These are phyloP conservation scores for Enteromius paludinosus DNA, from an alignment of 2,797 vertebrate genomes.

Conservation along the genomic window DNA sequence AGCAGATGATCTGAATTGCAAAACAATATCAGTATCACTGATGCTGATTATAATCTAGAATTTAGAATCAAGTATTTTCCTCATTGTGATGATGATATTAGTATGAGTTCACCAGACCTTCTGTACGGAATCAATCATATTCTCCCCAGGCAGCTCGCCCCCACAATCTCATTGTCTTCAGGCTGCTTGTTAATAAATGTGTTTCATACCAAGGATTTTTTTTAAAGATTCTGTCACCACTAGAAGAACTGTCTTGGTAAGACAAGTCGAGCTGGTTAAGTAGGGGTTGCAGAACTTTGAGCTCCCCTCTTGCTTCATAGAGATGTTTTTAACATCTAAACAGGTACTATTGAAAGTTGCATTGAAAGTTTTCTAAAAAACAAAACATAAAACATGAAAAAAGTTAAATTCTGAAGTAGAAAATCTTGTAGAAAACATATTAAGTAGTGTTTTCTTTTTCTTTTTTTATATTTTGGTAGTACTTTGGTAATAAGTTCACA, in stretches of 20 bases:
- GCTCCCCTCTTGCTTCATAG: neutral
- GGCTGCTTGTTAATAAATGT: neutral
- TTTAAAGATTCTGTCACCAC: neutral
- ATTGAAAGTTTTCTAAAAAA: neutral
- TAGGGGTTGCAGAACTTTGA: neutral
- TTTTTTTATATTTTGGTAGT: neutral
- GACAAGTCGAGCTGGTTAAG: slow-evolving; percentile 10
- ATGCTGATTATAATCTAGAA: neutral
- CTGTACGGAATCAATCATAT: neutral
- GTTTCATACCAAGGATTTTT: neutral
- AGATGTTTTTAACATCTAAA: neutral
- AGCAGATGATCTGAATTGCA: slow-evolving; percentile 1
- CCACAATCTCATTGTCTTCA: neutral
- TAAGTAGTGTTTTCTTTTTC: neutral
- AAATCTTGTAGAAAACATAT: neutral
- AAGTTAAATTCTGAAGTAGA: neutral
- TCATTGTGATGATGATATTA: neutral
- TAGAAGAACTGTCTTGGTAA: neutral
- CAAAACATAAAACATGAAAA: neutral
- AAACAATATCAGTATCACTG: neutral
- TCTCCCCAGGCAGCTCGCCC: neutral
- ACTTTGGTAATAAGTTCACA: neutral
- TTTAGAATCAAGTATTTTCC: neutral
- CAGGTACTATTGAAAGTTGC: neutral
- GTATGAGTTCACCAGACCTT: neutral